These are phyloP conservation scores for Campylomormyrus numenius DNA, from an alignment of 2,113 vertebrate species.

Conservation along the genomic window DNA sequence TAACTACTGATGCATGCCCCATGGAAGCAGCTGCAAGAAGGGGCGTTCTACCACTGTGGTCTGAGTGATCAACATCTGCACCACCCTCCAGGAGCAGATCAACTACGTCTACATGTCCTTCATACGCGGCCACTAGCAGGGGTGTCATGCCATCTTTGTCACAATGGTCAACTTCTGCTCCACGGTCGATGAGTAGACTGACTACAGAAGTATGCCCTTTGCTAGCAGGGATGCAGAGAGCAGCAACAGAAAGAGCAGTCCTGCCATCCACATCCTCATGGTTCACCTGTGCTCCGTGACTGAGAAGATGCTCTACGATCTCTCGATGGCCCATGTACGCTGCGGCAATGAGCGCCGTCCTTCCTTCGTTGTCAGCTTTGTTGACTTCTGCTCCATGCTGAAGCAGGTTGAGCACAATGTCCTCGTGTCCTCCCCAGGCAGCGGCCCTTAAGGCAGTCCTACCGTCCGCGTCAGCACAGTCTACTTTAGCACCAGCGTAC, in stretches of 20 bases:
- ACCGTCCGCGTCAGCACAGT: conserved; percentile 87
- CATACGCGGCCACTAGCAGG: conserved; percentile 87
- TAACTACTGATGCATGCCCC: conserved; percentile 92
- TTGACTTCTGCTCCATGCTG: conserved; percentile 94
- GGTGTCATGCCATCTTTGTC: conserved; percentile 98
- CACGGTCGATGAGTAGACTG: conserved; percentile 84
- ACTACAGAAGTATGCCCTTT: conserved; percentile 90
- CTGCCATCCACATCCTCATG: conserved; percentile 93
- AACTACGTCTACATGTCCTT: conserved; percentile 92
- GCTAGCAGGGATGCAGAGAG: conserved; percentile 89
- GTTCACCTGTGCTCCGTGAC: conserved; percentile 87
- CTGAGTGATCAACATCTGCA: conserved; percentile 90
- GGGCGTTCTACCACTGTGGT: conserved; percentile 89
- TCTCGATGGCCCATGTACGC: conserved; percentile 95
- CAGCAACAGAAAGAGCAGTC: conserved; percentile 87
- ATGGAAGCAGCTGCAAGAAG: conserved; percentile 94
- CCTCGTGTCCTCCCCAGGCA: conserved; percentile 93
- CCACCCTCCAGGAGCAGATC: conserved; percentile 91
- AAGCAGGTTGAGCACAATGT: conserved; percentile 88
- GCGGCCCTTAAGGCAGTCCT: conserved; percentile 86
- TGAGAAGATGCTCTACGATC: conserved; percentile 88
- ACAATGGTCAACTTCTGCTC: conserved; percentile 91
- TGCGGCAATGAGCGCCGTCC: conserved; percentile 88
- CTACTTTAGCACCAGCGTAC: conserved; percentile 88
- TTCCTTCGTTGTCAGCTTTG: conserved; percentile 90